These are phyloP conservation scores for Psettodes erumei DNA, from an alignment of 2,113 vertebrate species.

Conservation along the genomic window DNA sequence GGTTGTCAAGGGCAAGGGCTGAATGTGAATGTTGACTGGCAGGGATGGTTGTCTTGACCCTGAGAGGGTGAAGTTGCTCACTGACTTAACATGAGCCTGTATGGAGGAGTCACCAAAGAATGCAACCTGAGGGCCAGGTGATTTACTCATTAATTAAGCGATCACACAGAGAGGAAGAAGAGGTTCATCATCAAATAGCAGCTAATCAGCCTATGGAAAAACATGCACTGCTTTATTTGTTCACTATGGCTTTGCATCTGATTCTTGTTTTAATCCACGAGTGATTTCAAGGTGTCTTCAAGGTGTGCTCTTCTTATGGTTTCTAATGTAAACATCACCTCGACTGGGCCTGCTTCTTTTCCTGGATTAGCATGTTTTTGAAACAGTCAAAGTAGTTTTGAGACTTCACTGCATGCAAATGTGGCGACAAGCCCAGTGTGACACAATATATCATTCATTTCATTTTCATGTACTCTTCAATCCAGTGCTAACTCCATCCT, in stretches of 20 bases:
- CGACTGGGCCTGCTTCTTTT: neutral
- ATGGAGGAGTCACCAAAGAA: constrained; percentile 57
- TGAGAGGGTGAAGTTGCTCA: constrained; percentile 27
- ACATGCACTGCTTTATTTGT: constrained; percentile 34
- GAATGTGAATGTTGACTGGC: constrained; percentile 38
- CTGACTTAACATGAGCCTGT: constrained; percentile 24
- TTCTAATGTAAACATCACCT: neutral
- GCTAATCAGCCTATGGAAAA: constrained; percentile 45
- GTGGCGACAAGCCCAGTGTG: neutral
- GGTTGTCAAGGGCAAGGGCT: constrained; percentile 25
- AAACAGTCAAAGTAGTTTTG: neutral
- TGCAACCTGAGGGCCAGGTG: constrained; percentile 47
- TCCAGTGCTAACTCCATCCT: neutral
- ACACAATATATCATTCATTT: constrained; percentile 7
- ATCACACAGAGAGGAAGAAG: constrained; percentile 55
- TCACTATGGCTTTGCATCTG: constrained; percentile 1
- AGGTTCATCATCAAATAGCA: constrained; percentile 62
- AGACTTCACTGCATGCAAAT: constrained; percentile 5
- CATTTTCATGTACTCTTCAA: neutral
- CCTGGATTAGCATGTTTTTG: neutral
- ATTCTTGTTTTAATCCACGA: constrained; percentile 3
- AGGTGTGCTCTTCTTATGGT: neutral
- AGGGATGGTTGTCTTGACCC: constrained; percentile 38
- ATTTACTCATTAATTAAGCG: constrained; percentile 67
- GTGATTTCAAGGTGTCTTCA: neutral